Base-by-base conservation (phyloP, 2,888 invertebrate genomes). In the Chrysomela aeneicollis region DNA sequence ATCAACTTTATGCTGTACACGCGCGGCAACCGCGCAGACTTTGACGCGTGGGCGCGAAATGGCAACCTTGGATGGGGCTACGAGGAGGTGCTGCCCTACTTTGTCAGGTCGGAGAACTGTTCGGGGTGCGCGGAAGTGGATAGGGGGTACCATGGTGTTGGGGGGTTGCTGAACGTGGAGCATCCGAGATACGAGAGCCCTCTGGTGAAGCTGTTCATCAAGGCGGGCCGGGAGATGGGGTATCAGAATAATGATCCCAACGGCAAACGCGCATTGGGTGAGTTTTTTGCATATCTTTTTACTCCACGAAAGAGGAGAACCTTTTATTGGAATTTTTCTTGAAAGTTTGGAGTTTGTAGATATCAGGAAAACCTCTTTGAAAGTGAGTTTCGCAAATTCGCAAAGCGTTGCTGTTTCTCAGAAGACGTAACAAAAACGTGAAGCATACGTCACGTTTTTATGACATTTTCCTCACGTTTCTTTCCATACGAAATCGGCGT, bases 1-100 rank as follows among this genome's bases (percentile, higher is more conserved):
- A 89, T 93, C 4, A 95, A 95, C 82, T 94, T 90, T 76, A 90
- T 95, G 90, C 84, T 93, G 1, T 94, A 95, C 78, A 89, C 92
- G 0, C 85, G 95, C 53, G 94, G 94, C 0, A 91, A 93, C 75
- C 26, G 26, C 3, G 4, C 4, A 18, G 95, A 95, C 83, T 96
- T 91, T 78, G 91, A 96, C 77, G 85, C 87, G 59, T 95, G 95
- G 95, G 89, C 86, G n/a, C 82, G 82, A 22, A 84, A 89, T 79
- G 95, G 94, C 0, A 68, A 68, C 52, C 49, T 46, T 0, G 94
- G 94, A 0, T 95, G 95, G 95, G 87, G 89, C 62, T 94, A 90
- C 77, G 77, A 85, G 0, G 88, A 92, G 61, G 85, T 93, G 0
- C 77, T 93, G 18, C 87, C 90, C 1, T 94, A 93, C 78, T 96